Percentiles rank a stretch among this genome's conserved stretches.
Conservation (phyloP, 2,113 vertebrate genomes). For the Indicator maculatus region DNA sequence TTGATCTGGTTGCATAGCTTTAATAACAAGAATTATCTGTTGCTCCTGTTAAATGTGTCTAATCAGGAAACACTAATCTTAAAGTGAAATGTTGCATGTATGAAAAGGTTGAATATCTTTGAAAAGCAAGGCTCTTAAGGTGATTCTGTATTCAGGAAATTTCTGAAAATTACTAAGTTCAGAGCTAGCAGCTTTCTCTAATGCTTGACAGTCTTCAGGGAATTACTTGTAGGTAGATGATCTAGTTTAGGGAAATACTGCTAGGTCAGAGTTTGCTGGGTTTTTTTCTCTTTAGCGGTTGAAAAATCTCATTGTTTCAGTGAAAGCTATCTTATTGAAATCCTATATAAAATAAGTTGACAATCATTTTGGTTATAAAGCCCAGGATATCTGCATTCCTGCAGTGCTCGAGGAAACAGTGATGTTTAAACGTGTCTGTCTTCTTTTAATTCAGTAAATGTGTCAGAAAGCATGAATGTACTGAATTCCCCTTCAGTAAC, state of each 20-base stretch:
- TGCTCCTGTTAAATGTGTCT: neutral
- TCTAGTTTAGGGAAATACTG: neutral
- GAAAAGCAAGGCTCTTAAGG: neutral
- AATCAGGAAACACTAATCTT: neutral
- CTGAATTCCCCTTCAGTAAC: neutral
- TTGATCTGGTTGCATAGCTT: neutral
- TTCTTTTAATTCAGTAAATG: neutral
- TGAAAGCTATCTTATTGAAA: neutral
- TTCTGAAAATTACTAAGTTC: neutral
- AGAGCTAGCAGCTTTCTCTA: neutral
- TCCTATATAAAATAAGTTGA: neutral
- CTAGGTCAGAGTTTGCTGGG: neutral
- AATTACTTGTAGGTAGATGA: neutral
- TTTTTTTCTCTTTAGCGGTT: neutral
- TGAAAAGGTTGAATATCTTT: neutral
- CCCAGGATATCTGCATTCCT: neutral
- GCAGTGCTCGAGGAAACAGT: neutral
- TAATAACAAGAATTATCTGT: neutral
- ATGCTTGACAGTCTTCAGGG: constrained; percentile 3
- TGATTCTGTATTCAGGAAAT: neutral
- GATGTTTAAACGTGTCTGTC: neutral
- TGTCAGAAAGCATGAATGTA: neutral
- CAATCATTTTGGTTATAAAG: neutral
- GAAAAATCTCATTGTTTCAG: neutral
- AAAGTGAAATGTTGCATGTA: neutral